Evolutionary conservation across 2,113 vertebrate species (phyloP), one percentile per base, ranked within the genome.

Genomic region (Bos indicus): DNA sequence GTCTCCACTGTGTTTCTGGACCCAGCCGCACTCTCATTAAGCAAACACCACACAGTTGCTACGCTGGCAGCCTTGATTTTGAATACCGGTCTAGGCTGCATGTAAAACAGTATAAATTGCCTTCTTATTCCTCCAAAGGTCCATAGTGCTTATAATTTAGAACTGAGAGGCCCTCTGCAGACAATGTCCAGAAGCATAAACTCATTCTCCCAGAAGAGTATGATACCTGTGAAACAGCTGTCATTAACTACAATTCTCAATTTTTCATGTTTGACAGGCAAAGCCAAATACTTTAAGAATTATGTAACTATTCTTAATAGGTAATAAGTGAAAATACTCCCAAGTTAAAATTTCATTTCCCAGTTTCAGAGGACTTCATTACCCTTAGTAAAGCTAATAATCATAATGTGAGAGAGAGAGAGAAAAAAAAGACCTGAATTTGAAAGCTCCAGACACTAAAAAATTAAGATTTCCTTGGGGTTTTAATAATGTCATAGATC

Each of bases 31-130:
- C 59, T 33, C 54, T 98, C 91, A 95, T 98, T 98, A 98, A 89
- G 88, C 86, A 98, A 96, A 84, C 25, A 92, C 60, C 52, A 71
- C 85, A 59, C 92, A 95, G 78, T 94, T 54, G 23, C 83, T 88
- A 11, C 90, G 21, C 88, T 98, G 96, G 88, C 93, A 98, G 92
- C 59, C 30, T 97, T 95, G 57, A 71, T 88, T 97, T 98, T 98
- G 98, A 98, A 90, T 62, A 87, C 51, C 94, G 85, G 30, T 92
- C 93, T 94, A 90, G 67, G 23, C 43, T 98, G 96, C 80, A 40
- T 59, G 57, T 97, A 86, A 96, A 96, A 85, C 71, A 98, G 91
- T 74, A 92, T 96, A 95, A 98, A 98, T 95, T 90, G 48, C 81
- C 52, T 96, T 97, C 57, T 95, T 33, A 91, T 91, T 96, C 71